Evolutionary conservation across 2,797 vertebrate genomes (phyloP), one percentile per base, ranked within the genome.

Genomic region (Gambelia wislizenii): DNA sequence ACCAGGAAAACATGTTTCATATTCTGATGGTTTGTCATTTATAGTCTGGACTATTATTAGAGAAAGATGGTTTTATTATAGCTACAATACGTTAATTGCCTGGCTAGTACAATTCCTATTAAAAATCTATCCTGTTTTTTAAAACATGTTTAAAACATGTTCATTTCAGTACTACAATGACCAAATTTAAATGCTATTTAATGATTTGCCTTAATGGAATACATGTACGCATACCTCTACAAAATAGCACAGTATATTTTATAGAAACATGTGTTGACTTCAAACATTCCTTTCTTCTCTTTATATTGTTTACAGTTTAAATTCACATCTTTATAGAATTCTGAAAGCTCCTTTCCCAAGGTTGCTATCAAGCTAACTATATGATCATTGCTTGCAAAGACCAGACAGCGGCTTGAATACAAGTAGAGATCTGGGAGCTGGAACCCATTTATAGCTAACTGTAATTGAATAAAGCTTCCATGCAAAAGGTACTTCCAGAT

Each of bases 131-230:
- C 44, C 52, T 54, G 4, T 33, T 1, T n/a, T 83, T 22, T 83
- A 78, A 18, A 27, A 64, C 52, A 54, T 54, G 52, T 1, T 33
- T 86, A 56, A 76, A 16, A 86, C 59, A 85, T 85, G 14, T 77
- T 52, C 18, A 0, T 49, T 75, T 20, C 14, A 78, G 54, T 3
- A 3, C 8, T 42, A 86, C 67, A 54, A 4, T 1, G 72, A 88
- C 90, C 81, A 16, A 76, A 0, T 44, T 84, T 85, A 83, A 90
- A 59, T 30, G 1, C 42, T 69, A 69, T 61, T 82, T 91, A 87
- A 92, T 49, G 54, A 27, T 83, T 89, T 69, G 83, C 0, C 0
- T 44, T 76, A 30, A 44, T 44, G 44, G 27, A 18, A 74, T 27
- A 25, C 80, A 82, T 18, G 2, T 14, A 77, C 13, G 44, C 88